These are phyloP conservation scores for Lasioglossum calceatum DNA, from an alignment of 2,888 invertebrate genomes.

Conservation along the genomic window DNA sequence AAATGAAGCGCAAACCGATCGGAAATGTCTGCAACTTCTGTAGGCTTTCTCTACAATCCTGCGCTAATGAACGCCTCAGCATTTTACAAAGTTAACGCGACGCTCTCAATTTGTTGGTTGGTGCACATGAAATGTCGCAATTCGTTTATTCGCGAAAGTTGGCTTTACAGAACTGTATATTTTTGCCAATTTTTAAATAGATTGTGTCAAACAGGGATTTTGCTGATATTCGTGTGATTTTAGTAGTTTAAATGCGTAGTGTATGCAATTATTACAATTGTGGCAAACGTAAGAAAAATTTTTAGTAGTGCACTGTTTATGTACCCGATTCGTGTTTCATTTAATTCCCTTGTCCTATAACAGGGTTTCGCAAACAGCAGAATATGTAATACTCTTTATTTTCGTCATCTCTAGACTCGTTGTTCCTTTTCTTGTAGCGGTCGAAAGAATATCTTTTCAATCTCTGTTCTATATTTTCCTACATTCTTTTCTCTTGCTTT, in stretches of 20 bases:
- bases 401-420: neutral
- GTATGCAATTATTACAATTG: too few species aligned
- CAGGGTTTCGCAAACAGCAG: neutral
- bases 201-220: neutral
- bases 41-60: neutral
- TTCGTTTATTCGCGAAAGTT: neutral
- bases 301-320: neutral
- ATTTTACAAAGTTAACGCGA: neutral
- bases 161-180: too few species aligned
- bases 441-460: neutral
- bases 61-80: constrained; percentile 1
- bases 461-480: neutral
- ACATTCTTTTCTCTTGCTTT: neutral
- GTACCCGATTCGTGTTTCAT: neutral
- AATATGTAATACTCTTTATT: neutral
- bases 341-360: neutral
- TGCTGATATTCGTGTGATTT: neutral
- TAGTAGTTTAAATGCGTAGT: neutral
- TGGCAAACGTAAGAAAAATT: too few species aligned
- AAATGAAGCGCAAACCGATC: neutral
- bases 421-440: neutral
- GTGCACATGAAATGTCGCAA: neutral
- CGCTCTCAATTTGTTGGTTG: neutral
- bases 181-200: neutral
- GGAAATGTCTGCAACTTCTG: neutral